phyloP scores from a whole-genome alignment of 2,113 vertebrate species.

The Anthoscopus minutus region DNA sequence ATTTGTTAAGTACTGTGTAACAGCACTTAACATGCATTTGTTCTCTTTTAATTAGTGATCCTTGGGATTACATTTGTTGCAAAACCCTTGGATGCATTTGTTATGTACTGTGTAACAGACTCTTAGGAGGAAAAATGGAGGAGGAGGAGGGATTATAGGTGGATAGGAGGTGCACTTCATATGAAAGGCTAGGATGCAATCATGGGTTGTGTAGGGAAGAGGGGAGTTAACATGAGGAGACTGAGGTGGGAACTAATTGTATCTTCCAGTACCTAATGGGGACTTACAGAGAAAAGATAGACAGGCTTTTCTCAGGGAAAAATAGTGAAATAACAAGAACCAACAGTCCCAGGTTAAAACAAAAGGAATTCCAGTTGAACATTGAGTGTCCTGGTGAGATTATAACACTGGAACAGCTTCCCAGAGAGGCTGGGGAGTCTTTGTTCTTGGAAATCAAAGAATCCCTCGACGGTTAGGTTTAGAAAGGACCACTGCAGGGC shows the following conservation, averaged over 20 bases:
- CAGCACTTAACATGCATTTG: too few relatives aligned
- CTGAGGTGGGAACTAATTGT: not conserved
- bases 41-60: not conserved
- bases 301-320: not conserved
- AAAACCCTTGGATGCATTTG: not conserved
- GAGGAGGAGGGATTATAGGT: not conserved
- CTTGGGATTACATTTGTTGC: not conserved
- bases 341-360: not conserved
- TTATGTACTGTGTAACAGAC: not conserved
- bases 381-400: not conserved
- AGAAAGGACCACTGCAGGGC: not conserved
- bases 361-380: not conserved
- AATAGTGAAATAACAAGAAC: not conserved
- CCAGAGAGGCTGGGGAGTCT: not conserved
- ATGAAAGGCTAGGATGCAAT: not conserved
- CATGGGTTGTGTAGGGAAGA: not conserved
- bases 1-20: not conserved
- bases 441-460: not conserved
- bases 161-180: not conserved
- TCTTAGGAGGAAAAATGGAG: not conserved
- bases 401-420: not conserved
- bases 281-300: not conserved
- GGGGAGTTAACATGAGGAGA: not conserved
- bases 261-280: not conserved
- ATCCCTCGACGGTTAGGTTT: not conserved